Evolutionary conservation across 2,888 invertebrate species (phyloP), one percentile per base, ranked within the genome.

Genomic region (Ischnus inquisitorius): DNA sequence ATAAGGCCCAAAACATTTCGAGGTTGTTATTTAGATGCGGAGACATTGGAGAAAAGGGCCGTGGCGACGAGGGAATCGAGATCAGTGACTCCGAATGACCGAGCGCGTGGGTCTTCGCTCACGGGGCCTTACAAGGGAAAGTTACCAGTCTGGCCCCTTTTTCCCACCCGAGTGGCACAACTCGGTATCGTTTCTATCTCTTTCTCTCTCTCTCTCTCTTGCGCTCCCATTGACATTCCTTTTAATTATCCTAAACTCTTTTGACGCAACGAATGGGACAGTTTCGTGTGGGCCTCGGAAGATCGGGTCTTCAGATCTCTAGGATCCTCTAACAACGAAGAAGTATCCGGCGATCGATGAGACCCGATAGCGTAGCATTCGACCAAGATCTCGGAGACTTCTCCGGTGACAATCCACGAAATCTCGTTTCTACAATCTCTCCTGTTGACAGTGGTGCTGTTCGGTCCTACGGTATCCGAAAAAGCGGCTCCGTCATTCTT

Each of bases 231-330:
- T 85, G 85, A 87, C 87, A 85, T 87, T 84, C 83, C 78, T 81
- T 87, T 87, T 87, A 87, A 87, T 87, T 85, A 87, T 84, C 77
- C 80, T 75, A 82, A 82, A 84, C 80, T 86, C 84, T 86, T 60
- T 80, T 71, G 84, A 79, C 81, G 83, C 93, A 94, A 92, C 82
- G 92, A 60, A 82, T 79, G 91, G 84, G 78, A 74, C 51, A 65
- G 51, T 77, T 74, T 78, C 54, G 78, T 69, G 79, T 57, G 68
- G 43, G 57, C 72, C 74, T 39, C 69, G 57, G 22, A 75, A 76
- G 75, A 84, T 84, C 54, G 28, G 22, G 75, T 28, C 67, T 48
- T 28, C 34, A 82, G 77, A 82, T 54, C 54, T 14, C 51, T 28
- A n/a, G 48, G 41, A 60, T 51, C 72, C 75, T 19, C 60, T 51